phyloP scores from a whole-genome alignment of 53 echinoderm and acorn worm genomes.

The Paracentrotus lividus region DNA sequence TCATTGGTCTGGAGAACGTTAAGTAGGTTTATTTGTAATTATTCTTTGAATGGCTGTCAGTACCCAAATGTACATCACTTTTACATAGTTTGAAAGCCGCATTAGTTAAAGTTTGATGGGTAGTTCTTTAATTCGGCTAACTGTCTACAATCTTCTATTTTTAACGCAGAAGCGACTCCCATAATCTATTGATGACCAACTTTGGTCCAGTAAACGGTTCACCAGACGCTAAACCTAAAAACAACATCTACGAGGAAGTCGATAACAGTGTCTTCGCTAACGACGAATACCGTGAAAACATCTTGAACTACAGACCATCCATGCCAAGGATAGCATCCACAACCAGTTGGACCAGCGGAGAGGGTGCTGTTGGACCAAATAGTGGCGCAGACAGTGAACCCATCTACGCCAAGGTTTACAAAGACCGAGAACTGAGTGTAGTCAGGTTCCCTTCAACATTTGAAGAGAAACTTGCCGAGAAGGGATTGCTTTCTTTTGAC shows the following conservation, averaged over 20 bases:
- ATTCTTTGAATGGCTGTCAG: no score
- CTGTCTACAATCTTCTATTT: not conserved
- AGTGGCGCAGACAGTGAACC: not conserved
- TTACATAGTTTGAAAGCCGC: no score
- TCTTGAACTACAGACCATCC: not conserved
- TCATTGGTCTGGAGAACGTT: no score
- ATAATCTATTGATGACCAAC: constrained; percentile 38
- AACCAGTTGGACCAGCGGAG: not conserved
- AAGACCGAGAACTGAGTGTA: not conserved
- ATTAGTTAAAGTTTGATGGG: no score
- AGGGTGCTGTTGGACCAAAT: not conserved
- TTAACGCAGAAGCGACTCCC: not conserved
- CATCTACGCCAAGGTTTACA: constrained; percentile 33
- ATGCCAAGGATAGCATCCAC: constrained; percentile 34
- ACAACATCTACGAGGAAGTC: not conserved
- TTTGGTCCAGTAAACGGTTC: not conserved
- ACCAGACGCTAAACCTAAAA: not conserved
- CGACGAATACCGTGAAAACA: constrained; percentile 17
- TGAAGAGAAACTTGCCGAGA: constrained; percentile 50
- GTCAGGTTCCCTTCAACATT: constrained; percentile 47
- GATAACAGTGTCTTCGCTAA: constrained; percentile 16
- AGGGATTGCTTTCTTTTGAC: constrained; percentile 1
- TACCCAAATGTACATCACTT: no score
- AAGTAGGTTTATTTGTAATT: no score
- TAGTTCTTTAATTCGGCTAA: no score